Evolutionary conservation across 2,888 invertebrate genomes (phyloP), one percentile per base, ranked within the genome.

Genomic region (Epistrophe grossulariae): DNA sequence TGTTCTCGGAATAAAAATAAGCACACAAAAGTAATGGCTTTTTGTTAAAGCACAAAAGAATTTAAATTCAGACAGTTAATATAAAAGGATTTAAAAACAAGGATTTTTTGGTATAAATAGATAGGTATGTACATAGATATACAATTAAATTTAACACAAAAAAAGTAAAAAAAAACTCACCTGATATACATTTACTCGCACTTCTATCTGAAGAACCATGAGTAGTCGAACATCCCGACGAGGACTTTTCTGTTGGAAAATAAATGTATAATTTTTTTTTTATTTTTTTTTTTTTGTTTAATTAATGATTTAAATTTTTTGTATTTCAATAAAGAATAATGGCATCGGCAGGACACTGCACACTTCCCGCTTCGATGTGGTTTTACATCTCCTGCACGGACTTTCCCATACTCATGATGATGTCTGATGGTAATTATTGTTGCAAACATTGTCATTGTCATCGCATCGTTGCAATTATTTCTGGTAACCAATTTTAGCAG

Each of bases 211-310:
- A 89, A 60, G 89, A 88, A 45, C 89, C 90, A 76, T 91, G 91
- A 66, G 90, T 88, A 79, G 90, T 89, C 40, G 92, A 90, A 88
- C 92, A 92, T 64, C 91, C 92, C 79, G 92, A 85, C 43, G 92
- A 89, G 19, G 92, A 91, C 91, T 92, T 92, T 88, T 92, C 92
- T 92, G 89, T 55, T 90, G 68, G 76, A 38, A 71, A 62, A 77
- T 71, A 78, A 48, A 77, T 50, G 2, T 1, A 45, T 5, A 45
- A 2, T 38, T 31, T 15, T 45, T 15, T 45, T 24, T 38, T 57
- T 24, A 24, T 24, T 57, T 50, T 55, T 50, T 57, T 11, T 10
- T 55, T 77, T 76, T 57, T 40, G 35, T 71, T 70, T 77, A 70
- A 48, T 48, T 40, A 35, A 76, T 55, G 24, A 57, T 57, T 64